Evolutionary conservation across 2,113 vertebrate species (phyloP).

Genomic region (Helogale parvula): DNA sequence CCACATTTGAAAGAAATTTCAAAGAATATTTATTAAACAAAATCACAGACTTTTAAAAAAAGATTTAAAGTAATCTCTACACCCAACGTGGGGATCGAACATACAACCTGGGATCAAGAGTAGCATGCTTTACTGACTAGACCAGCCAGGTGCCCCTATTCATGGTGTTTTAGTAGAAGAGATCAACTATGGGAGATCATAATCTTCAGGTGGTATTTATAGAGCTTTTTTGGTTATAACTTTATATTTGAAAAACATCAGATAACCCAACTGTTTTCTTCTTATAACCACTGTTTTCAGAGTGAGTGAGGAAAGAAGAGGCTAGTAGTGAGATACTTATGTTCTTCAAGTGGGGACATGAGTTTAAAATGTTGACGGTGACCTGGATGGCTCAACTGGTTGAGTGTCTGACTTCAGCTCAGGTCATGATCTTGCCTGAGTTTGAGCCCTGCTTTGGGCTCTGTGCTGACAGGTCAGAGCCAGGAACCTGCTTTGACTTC

Average conservation of each 20-base stretch:
- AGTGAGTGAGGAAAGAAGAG: not conserved
- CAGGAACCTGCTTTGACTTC: too few relatives aligned
- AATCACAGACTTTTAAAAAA: not conserved
- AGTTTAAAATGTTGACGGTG: not conserved
- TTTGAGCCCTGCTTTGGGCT: too few relatives aligned
- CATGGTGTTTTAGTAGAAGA: not conserved
- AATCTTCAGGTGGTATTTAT: not conserved
- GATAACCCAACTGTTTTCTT: not conserved
- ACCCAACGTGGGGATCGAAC: not conserved
- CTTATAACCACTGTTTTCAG: not conserved
- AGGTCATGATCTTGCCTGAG: too few relatives aligned
- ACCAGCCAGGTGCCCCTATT: not conserved
- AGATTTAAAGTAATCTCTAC: not conserved
- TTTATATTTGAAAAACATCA: conserved; percentile 25
- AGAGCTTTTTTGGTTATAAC: conserved; percentile 11
- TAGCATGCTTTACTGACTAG: not conserved
- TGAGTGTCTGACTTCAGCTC: too few relatives aligned
- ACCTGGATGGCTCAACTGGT: too few relatives aligned
- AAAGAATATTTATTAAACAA: conserved; percentile 30
- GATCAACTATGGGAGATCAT: not conserved
- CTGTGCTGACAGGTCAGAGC: too few relatives aligned
- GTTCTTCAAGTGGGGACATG: not conserved
- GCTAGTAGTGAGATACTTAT: not conserved
- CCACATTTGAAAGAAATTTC: conserved; percentile 36
- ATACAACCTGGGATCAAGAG: not conserved